phyloP scores from a whole-genome alignment of 1,140 invertebrate species.

The Formica selysi region DNA sequence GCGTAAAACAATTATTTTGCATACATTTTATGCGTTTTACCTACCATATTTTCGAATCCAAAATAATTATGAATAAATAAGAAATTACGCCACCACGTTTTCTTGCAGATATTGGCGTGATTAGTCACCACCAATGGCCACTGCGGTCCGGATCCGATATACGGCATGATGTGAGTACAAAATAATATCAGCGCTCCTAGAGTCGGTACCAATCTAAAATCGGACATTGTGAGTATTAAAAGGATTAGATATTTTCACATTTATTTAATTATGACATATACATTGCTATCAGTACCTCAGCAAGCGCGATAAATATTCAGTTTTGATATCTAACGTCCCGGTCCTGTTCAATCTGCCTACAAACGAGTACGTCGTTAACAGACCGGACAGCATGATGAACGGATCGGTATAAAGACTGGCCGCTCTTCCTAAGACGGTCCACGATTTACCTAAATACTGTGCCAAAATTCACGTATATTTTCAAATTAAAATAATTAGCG shows the following conservation, averaged over 20 bases:
- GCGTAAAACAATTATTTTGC: neutral
- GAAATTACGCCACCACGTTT: slow-evolving; percentile 89
- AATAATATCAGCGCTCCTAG: slow-evolving; percentile 89
- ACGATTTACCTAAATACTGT: slow-evolving; percentile 89
- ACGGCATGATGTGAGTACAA: slow-evolving; percentile 89
- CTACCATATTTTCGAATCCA: slow-evolving; percentile 89
- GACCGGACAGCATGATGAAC: slow-evolving; percentile 92
- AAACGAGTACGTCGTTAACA: slow-evolving; percentile 90
- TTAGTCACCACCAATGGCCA: slow-evolving; percentile 89
- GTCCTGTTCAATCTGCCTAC: slow-evolving; percentile 87
- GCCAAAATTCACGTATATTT: slow-evolving; percentile 34
- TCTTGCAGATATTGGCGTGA: slow-evolving; percentile 89
- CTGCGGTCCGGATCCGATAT: slow-evolving; percentile 88
- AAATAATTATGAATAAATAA: slow-evolving; percentile 90
- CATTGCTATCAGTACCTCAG: slow-evolving; percentile 85
- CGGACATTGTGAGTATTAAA: neutral
- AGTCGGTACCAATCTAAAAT: slow-evolving; percentile 88
- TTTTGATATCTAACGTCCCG: slow-evolving; percentile 87
- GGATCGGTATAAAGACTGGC: slow-evolving; percentile 93
- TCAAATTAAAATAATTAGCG: neutral
- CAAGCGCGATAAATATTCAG: slow-evolving; percentile 88
- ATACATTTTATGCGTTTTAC: neutral
- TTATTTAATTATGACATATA: neutral
- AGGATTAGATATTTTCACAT: neutral
- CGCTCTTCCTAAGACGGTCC: slow-evolving; percentile 90